Evolutionary conservation across 2,113 vertebrate species (phyloP), one percentile per base, ranked within the genome.

Genomic region (Antennarius striatus): DNA sequence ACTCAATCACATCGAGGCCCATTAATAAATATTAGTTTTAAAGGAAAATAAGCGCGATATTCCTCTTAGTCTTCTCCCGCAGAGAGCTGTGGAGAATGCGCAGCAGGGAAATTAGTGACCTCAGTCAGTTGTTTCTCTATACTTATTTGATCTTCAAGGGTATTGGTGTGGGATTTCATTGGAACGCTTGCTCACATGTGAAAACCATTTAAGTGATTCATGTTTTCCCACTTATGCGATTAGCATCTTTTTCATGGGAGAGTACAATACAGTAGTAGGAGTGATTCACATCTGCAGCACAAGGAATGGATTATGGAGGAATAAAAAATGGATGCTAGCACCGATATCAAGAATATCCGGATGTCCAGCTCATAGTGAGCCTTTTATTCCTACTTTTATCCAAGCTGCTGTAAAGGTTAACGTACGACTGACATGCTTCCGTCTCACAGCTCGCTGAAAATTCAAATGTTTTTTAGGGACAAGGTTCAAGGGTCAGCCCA

Each of bases 401-500:
- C 57, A 65, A 49, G 45, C 30, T 64, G 30, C 17, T 15, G 4
- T 55, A 9, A 12, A 43, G 17, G 2, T 63, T 66, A 1, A 28
- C 16, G 63, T 58, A 13, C 43, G 60, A 56, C 42, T 70, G 48
- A 69, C 49, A 56, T 51, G 22, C 15, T 50, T 53, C 49, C 29
- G 49, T 22, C 45, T 47, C 42, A 68, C 60, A 71, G 57, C 14
- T 69, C 42, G 68, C 6, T 42, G 59, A 36, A 59, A 74, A 62
- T 14, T 57, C n/a, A 63, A 71, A 81, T 64, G 22, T 43, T 69
- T 75, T 73, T 79, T 52, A 32, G 56, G 65, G 56, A 50, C 16
- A 49, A 40, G 49, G 70, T 86, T 89, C 68, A 84, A 74, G 61
- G 30, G 68, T 88, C 39, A 59, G 54, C 47, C 15, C 48, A 49